Conservation (phyloP, 2,113 vertebrate species). For the Jaculus jaculus region DNA sequence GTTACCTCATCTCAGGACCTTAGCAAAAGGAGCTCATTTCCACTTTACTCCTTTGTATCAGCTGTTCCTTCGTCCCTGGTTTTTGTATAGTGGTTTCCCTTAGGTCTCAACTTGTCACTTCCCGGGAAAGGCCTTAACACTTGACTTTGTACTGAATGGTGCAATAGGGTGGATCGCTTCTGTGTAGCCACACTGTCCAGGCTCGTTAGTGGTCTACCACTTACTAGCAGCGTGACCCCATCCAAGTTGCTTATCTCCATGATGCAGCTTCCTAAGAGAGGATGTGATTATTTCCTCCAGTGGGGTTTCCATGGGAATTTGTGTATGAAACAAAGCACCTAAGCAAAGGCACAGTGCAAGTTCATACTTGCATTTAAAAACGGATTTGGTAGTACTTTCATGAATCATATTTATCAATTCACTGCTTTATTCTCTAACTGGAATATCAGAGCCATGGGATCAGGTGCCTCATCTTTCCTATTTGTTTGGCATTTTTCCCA, state of each 20-base stretch:
- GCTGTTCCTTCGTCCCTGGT: background rate
- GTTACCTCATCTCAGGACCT: background rate
- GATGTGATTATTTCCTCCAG: conserved; percentile 28
- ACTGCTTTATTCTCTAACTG: background rate
- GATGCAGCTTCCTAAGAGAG: conserved; percentile 44
- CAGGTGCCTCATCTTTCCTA: background rate
- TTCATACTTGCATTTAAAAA: background rate
- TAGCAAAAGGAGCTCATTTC: background rate
- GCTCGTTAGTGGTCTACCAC: background rate
- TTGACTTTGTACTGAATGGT: background rate
- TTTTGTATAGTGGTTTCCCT: background rate
- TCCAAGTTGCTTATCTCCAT: conserved; percentile 13
- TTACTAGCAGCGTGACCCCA: background rate
- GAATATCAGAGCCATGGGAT: background rate
- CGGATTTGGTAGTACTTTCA: background rate
- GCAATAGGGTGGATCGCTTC: background rate
- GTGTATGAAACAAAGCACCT: background rate
- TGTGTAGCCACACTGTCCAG: background rate
- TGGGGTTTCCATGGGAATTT: background rate
- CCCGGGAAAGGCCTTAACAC: background rate
- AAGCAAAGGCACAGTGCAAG: background rate
- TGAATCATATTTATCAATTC: background rate
- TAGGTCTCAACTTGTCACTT: background rate
- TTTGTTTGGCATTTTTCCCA: background rate
- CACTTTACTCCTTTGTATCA: background rate